Evolutionary conservation across 2,888 invertebrate genomes (phyloP), one percentile per base, ranked within the genome.

Genomic region (Anodontia alba): DNA sequence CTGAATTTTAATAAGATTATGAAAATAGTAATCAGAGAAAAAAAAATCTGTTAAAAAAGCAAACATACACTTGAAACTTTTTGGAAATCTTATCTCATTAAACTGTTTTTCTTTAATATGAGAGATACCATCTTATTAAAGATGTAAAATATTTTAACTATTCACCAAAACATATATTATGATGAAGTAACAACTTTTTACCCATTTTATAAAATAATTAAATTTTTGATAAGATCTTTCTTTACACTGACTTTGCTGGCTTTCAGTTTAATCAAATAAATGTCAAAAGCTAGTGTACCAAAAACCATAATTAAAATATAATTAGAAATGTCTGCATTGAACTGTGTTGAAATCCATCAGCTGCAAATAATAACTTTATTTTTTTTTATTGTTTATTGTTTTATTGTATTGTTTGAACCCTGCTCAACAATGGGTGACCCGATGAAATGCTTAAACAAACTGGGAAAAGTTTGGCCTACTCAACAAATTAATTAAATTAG

Each of bases 401-500:
- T 62, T 62, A 62, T 62, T 33, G 62, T 33, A 62, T 62, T 62
- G 33, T 62, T 62, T 29, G 20, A 62, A 33, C 33, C 33, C 20
- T 62, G 15, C 33, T 20, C 17, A 62, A 62, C 62, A 62, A 62
- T 33, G 29, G 62, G 62, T 62, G 29, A 62, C 62, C 26, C 62
- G 12, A 62, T 62, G 33, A 29, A 29, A 33, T 23, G 62, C 29
- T 62, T 62, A 62, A 62, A 62, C 62, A 62, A 62, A 62, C 62
- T 62, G 62, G 62, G 62, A 62, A 62, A 62, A 23, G 17, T 31
- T 62, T 62, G 62, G 29, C 62, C 31, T 62, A 17, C 33, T 62
- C 62, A 62, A 33, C 20, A 62, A 62, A 62, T 62, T 62, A 62
- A 62, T 62, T 69, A 43, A 69, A 69, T 69, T 43, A 46, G 69